phyloP scores from a whole-genome alignment of 1,140 invertebrate genomes.

The Nasonia longicornis region DNA sequence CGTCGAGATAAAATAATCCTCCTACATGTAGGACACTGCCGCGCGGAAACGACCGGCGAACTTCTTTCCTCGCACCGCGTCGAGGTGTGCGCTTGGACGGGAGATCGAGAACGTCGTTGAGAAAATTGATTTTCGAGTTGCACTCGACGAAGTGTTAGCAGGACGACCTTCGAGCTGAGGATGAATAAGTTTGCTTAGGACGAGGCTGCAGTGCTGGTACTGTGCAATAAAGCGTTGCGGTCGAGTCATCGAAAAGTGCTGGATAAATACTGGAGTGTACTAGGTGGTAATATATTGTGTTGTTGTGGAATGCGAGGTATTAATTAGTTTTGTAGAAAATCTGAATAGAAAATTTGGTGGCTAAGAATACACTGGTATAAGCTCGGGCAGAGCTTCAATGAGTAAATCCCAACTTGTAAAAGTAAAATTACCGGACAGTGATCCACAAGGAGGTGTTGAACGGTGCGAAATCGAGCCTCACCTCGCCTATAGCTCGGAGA shows the following conservation, averaged over 20 bases:
- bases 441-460: no score
- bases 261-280: neutral
- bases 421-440: no score
- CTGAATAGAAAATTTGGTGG: no score
- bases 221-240: neutral
- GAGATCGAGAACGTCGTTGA: neutral
- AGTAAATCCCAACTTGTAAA: no score
- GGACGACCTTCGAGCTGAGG: neutral
- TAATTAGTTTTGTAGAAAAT: no score
- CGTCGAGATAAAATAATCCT: conserved; percentile 34
- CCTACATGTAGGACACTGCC: neutral
- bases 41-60: no score
- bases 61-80: no score
- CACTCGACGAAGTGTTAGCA: neutral
- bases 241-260: neutral
- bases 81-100: neutral
- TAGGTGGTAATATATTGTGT: neutral
- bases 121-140: conserved; percentile 27
- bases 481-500: no score
- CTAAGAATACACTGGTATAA: no score
- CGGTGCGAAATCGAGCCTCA: no score
- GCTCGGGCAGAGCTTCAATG: no score
- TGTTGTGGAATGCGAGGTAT: neutral
- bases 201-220: no score
- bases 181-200: conserved; percentile 26